phyloP scores from a whole-genome alignment of 2,888 invertebrate genomes.

The Seira ritae region DNA sequence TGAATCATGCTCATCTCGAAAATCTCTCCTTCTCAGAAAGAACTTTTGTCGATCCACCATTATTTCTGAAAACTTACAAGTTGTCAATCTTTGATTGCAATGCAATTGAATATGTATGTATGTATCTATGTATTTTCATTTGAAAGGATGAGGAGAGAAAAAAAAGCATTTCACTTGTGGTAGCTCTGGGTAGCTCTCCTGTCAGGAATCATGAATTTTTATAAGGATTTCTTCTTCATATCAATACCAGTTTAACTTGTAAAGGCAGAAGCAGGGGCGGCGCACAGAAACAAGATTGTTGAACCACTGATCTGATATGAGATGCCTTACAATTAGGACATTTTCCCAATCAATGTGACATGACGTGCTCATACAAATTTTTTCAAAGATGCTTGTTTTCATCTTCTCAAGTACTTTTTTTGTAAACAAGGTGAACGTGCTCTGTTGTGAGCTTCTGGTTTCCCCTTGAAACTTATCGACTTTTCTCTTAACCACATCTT shows the following conservation, averaged over 20 bases:
- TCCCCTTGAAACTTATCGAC: not conserved
- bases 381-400: no score
- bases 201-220: not conserved
- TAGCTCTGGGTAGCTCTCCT: not conserved
- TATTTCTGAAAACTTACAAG: conserved; percentile 5
- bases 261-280: conserved; percentile 2
- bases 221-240: not conserved
- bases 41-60: not conserved
- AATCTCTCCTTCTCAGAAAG: conserved; percentile 14
- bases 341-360: not conserved
- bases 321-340: conserved; percentile 3
- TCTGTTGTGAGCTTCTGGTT: conserved; percentile 28
- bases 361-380: no score
- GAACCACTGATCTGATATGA: conserved; percentile 17
- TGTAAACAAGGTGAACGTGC: conserved; percentile 53
- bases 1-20: not conserved
- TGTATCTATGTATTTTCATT: not conserved
- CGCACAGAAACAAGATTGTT: conserved; percentile 15
- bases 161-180: not conserved
- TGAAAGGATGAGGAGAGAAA: no score
- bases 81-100: conserved; percentile 10
- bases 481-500: no score
- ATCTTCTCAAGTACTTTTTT: no score
- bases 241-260: conserved; percentile 12
- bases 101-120: no score